Evolutionary conservation across 2,888 invertebrate species (phyloP).

Genomic region (Nomada hirtipes): DNA sequence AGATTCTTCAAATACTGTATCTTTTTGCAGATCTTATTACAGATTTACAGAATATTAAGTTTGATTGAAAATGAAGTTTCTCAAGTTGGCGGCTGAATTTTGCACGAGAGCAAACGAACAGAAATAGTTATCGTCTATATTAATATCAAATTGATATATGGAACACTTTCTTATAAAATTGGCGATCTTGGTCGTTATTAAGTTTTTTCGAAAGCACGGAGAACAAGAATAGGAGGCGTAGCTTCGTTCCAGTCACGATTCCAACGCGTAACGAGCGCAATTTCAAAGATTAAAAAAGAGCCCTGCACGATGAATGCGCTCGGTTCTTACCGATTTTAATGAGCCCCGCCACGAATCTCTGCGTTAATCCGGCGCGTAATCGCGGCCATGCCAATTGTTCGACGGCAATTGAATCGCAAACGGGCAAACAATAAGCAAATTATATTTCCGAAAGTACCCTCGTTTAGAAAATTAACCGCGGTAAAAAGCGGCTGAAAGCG

Average conservation of each 20-base stretch:
- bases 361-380: conserved; percentile 12
- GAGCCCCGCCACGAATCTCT: not conserved
- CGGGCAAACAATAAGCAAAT: conserved; percentile 30
- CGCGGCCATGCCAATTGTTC: conserved; percentile 10
- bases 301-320: not conserved
- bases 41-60: not conserved
- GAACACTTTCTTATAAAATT: conserved; percentile 23
- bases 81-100: not conserved
- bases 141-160: conserved; percentile 39
- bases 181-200: not conserved
- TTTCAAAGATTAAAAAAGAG: conserved; percentile 42
- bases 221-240: not conserved
- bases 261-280: conserved; percentile 29
- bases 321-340: conserved; percentile 26
- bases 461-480: conserved; percentile 39
- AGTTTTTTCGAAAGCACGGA: conserved; percentile 15
- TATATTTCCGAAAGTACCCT: conserved; percentile 42
- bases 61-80: not conserved
- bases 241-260: not conserved
- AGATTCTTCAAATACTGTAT: too few relatives aligned
- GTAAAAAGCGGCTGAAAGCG: conserved; percentile 28
- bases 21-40: not conserved
- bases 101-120: too few relatives aligned
- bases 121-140: too few relatives aligned
- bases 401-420: conserved; percentile 26